A percentile compares a stretch with the other conserved stretches of the same genome.
These are phyloP conservation scores for Recurvirostra avosetta DNA, from an alignment of 2,113 vertebrate species.

Conservation along the genomic window DNA sequence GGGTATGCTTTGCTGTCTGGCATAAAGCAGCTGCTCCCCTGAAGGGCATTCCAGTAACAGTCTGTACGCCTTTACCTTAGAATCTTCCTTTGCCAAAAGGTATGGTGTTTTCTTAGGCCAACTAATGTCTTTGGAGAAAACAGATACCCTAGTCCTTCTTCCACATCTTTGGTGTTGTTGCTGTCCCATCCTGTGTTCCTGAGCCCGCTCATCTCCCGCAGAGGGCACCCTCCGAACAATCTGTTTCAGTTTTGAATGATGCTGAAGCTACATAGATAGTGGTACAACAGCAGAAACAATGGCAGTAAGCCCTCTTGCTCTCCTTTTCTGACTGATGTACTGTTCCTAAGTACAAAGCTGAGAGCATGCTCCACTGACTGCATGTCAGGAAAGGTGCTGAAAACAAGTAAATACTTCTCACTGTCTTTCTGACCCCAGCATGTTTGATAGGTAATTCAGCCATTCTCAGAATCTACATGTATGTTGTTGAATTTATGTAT, in stretches of 20 bases:
- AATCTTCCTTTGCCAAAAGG: background rate
- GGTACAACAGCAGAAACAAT: background rate
- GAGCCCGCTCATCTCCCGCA: background rate
- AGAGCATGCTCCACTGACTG: background rate
- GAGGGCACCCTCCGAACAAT: background rate
- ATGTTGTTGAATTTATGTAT: background rate
- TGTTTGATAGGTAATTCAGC: background rate
- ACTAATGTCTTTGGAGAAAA: background rate
- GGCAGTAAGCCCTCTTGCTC: background rate
- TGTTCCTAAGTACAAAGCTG: background rate
- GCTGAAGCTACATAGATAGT: accelerated
- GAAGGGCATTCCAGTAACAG: accelerated
- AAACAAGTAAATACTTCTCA: background rate
- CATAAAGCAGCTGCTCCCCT: background rate
- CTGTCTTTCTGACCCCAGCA: background rate
- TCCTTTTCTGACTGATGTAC: background rate
- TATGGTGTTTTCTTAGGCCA: background rate
- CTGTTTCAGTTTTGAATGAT: background rate
- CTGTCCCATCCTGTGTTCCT: background rate
- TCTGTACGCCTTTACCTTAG: background rate
- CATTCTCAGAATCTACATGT: background rate
- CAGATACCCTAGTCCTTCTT: background rate
- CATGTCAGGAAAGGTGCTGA: background rate
- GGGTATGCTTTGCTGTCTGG: background rate
- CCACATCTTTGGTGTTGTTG: no score